A percentile compares a stretch with the other conserved stretches of the same genome.
Evolutionary conservation across 2,888 invertebrate species (phyloP).

Genomic region (Itoplectis maculator): DNA sequence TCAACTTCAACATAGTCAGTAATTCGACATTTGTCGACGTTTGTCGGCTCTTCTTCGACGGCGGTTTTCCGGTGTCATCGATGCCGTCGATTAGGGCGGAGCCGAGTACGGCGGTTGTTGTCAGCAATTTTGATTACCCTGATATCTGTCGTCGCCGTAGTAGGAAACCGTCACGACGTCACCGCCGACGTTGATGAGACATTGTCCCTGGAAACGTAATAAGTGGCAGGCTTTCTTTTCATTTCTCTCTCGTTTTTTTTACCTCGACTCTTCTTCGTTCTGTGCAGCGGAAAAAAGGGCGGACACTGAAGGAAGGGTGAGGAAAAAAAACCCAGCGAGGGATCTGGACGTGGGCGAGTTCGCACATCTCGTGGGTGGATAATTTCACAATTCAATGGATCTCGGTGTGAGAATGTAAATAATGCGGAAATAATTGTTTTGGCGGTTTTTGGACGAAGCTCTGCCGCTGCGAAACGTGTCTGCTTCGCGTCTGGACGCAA

Average conservation of each 20-base stretch:
- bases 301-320: not conserved
- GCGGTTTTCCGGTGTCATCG: slow-evolving; percentile 1
- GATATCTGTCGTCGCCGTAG: slow-evolving; percentile 85
- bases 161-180: slow-evolving; percentile 95
- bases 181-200: slow-evolving; percentile 97
- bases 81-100: slow-evolving; percentile 75
- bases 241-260: not conserved
- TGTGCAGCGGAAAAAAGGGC: not conserved
- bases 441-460: not conserved
- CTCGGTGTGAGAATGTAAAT: not conserved
- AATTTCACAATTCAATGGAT: not conserved
- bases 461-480: no score
- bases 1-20: no score
- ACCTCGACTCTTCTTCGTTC: not conserved
- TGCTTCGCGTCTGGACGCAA: no score
- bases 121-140: slow-evolving; percentile 79
- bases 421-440: not conserved
- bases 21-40: slow-evolving; percentile 37
- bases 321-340: not conserved
- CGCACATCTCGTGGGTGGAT: not conserved
- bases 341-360: not conserved
- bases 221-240: slow-evolving; percentile 18
- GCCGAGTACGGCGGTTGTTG: slow-evolving; percentile 82
- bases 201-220: slow-evolving; percentile 92
- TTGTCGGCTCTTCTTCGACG: slow-evolving; percentile 6